These are phyloP conservation scores for Acromyrmex charruanus DNA, from an alignment of 1,140 invertebrate species.

Conservation along the genomic window DNA sequence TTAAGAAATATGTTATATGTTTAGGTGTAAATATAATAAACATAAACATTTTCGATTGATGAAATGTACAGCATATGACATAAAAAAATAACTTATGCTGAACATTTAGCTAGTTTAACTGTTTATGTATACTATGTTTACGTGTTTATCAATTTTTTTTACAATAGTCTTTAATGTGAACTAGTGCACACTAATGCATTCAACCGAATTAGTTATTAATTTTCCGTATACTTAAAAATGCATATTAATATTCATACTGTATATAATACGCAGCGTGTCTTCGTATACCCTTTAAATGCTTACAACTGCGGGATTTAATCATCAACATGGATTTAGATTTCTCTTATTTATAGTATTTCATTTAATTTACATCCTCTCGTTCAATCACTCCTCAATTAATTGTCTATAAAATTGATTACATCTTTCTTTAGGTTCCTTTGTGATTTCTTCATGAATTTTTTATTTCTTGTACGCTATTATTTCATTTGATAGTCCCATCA, in stretches of 20 bases:
- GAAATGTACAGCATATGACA: neutral
- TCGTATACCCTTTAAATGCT: conserved; percentile 70
- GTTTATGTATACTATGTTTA: conserved; percentile 18
- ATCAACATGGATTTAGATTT: conserved; percentile 25
- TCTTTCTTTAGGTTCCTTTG: neutral
- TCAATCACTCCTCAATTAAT: conserved; percentile 15
- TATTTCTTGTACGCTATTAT: neutral
- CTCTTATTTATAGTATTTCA: neutral
- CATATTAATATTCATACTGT: conserved; percentile 11
- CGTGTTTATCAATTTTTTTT: neutral
- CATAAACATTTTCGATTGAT: neutral
- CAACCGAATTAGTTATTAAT: conserved; percentile 19
- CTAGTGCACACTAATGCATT: neutral
- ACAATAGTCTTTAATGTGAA: conserved; percentile 29
- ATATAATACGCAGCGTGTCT: conserved; percentile 14
- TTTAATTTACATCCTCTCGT: neutral
- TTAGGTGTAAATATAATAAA: conserved; percentile 8
- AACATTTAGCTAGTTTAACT: neutral
- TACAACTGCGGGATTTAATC: conserved; percentile 27
- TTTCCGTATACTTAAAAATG: conserved; percentile 17
- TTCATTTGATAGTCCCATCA: neutral
- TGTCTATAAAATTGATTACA: conserved; percentile 20
- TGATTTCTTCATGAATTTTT: neutral
- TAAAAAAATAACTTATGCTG: conserved; percentile 21
- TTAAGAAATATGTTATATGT: conserved; percentile 16